Evolutionary conservation across 2,888 invertebrate species (phyloP).

Genomic region (Halocaridina rubra): DNA sequence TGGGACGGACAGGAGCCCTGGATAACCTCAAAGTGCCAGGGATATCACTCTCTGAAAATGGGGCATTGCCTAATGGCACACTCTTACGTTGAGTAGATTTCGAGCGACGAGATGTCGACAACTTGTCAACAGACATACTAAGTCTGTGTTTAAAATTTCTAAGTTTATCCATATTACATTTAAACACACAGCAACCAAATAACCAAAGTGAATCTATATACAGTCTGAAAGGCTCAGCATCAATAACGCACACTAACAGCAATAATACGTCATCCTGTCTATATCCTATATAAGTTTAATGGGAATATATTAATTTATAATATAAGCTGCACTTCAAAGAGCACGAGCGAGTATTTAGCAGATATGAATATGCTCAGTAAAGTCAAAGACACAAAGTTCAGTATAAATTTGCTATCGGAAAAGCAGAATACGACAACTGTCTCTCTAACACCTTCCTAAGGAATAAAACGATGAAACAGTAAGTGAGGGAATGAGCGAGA

Average conservation of each 20-base stretch:
- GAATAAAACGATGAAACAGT: too few species aligned
- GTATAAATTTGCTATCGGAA: too few species aligned
- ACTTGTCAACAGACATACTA: constrained; percentile 61
- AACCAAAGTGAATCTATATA: neutral
- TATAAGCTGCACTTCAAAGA: too few species aligned
- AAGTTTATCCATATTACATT: constrained; percentile 48
- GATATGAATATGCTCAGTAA: too few species aligned
- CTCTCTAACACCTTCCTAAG: too few species aligned
- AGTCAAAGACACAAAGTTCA: too few species aligned
- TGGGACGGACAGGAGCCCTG: constrained; percentile 11
- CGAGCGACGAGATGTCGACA: constrained; percentile 44
- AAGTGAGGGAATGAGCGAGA: too few species aligned
- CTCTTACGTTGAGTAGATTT: constrained; percentile 42
- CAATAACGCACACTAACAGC: neutral
- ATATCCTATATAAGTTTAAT: neutral
- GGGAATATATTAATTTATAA: too few species aligned
- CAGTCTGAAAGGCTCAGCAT: neutral
- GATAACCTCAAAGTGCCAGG: constrained; percentile 27
- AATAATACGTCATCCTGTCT: neutral
- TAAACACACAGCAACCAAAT: neutral
- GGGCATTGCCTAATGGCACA: constrained; percentile 18
- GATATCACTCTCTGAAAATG: constrained; percentile 17
- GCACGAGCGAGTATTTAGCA: too few species aligned
- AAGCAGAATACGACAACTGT: too few species aligned
- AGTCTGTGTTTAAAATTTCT: constrained; percentile 53